Evolutionary conservation across 2,113 vertebrate genomes (phyloP).

Genomic region (Hepsetus odoe): DNA sequence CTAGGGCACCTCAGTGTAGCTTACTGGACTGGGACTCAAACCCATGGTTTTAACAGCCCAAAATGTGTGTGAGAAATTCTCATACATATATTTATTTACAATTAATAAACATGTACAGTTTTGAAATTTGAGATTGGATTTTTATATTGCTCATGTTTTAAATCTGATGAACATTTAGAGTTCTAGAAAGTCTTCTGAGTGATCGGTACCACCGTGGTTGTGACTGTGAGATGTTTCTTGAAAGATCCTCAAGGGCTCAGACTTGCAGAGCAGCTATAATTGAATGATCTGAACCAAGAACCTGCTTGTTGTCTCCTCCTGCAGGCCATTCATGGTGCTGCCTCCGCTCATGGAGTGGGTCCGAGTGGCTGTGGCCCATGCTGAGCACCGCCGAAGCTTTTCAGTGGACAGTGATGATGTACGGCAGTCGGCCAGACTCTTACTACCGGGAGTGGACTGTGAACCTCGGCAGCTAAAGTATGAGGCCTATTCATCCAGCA

Average conservation of each 20-base stretch:
- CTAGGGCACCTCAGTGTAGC: too few relatives aligned
- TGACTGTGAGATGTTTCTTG: background rate
- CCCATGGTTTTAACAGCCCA: too few relatives aligned
- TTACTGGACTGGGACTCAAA: too few relatives aligned
- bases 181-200: background rate
- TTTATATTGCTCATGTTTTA: too few relatives aligned
- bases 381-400: conserved; percentile 93
- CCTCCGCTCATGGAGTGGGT: conserved; percentile 99
- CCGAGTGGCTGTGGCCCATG: conserved; percentile 90
- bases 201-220: background rate
- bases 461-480: conserved; percentile 97
- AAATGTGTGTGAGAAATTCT: too few relatives aligned
- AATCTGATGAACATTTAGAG: background rate
- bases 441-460: conserved; percentile 95
- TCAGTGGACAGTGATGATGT: conserved; percentile 98
- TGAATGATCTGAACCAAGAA: background rate
- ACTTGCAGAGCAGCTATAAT: background rate
- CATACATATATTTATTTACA: too few relatives aligned
- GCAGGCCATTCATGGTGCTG: conserved; percentile 94
- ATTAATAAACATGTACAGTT: too few relatives aligned
- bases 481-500: background rate
- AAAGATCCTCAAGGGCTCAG: background rate
- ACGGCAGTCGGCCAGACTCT: conserved; percentile 91
- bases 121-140: too few relatives aligned
- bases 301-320: conserved; percentile 64